These are phyloP conservation scores for Formica exsecta DNA, from an alignment of 1,140 invertebrate genomes.

Conservation along the genomic window DNA sequence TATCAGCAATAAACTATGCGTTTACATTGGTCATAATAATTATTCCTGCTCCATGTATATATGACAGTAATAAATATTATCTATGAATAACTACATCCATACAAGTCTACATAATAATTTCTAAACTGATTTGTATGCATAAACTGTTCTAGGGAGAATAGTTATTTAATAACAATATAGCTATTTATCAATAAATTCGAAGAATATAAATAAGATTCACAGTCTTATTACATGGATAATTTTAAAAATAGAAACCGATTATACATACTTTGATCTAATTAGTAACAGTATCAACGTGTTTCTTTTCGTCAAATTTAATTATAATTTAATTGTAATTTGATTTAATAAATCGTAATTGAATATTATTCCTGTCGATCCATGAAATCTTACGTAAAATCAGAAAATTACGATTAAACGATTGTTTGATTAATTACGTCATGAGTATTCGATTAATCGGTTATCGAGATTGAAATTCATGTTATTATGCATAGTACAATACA, in stretches of 20 bases:
- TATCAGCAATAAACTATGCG: slow-evolving; percentile 1
- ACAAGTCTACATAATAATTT: slow-evolving; percentile 12
- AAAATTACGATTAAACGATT: slow-evolving; percentile 26
- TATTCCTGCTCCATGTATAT: slow-evolving; percentile 2
- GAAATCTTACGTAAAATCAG: neutral
- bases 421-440: slow-evolving; percentile 19
- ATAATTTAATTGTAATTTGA: slow-evolving; percentile 47
- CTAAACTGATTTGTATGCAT: neutral
- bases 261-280: slow-evolving; percentile 43
- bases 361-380: neutral
- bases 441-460: slow-evolving; percentile 33
- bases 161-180: slow-evolving; percentile 5
- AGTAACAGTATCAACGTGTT: slow-evolving; percentile 20
- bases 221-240: neutral
- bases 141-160: neutral
- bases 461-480: slow-evolving; percentile 33
- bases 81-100: neutral
- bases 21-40: neutral
- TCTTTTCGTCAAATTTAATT: slow-evolving; percentile 57
- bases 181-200: neutral
- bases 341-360: slow-evolving; percentile 2
- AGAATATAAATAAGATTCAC: neutral
- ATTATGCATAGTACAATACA: slow-evolving; percentile 19
- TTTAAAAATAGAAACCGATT: neutral
- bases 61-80: slow-evolving; percentile 26